These are phyloP conservation scores for Sylvicapra grimmia DNA, from an alignment of 2,113 vertebrate genomes.

Conservation along the genomic window DNA sequence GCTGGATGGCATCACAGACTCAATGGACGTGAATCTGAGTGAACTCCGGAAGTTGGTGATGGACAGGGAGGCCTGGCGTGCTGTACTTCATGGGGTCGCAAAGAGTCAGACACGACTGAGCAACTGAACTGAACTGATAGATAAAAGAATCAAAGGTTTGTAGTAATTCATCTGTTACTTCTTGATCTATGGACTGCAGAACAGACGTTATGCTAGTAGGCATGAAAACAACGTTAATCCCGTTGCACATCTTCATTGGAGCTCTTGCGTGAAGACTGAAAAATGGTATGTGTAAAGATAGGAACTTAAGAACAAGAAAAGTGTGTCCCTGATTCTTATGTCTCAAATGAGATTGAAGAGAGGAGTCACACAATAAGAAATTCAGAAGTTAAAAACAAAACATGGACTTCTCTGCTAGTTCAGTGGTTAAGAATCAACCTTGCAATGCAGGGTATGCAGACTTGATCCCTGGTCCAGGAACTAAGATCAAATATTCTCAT, in stretches of 20 bases:
- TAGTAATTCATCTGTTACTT: not conserved
- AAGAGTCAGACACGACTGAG: too few species aligned
- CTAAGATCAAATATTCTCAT: not conserved
- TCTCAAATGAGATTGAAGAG: not conserved
- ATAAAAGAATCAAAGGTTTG: not conserved
- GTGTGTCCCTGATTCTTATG: not conserved
- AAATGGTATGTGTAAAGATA: not conserved
- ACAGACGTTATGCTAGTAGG: not conserved
- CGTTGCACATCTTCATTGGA: fast-evolving
- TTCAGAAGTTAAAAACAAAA: not conserved
- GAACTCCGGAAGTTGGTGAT: too few species aligned
- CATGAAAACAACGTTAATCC: not conserved
- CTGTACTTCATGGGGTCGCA: too few species aligned
- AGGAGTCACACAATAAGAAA: not conserved
- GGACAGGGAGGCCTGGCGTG: too few species aligned
- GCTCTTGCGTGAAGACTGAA: not conserved
- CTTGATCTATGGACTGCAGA: not conserved
- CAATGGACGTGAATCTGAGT: too few species aligned
- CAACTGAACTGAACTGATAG: not conserved
- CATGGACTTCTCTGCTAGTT: not conserved
- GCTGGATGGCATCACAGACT: too few species aligned
- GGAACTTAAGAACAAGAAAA: not conserved
- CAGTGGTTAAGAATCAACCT: not conserved
- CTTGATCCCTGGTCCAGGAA: not conserved
- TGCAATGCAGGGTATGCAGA: not conserved